Evolutionary conservation across 2,797 vertebrate genomes (phyloP).

Genomic region (Chelidonichthys spinosus): DNA sequence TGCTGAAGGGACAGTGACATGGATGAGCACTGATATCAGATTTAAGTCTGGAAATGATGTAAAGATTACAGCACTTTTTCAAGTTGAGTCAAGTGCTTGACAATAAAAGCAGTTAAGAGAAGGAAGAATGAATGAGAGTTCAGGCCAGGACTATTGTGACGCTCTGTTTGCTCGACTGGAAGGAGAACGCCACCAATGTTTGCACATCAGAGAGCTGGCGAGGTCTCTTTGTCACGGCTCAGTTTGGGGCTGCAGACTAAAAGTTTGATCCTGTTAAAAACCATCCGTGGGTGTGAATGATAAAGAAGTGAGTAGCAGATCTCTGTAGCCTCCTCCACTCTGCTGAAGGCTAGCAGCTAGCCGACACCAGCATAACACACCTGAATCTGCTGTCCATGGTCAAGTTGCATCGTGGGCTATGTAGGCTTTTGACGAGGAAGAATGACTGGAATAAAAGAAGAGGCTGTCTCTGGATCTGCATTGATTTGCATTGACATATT

Average conservation of each 20-base stretch:
- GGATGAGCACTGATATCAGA: not conserved
- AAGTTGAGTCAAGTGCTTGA: constrained; percentile 1
- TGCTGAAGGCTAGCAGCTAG: not conserved
- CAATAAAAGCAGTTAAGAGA: not conserved
- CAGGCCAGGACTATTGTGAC: not conserved
- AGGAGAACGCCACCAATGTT: not conserved
- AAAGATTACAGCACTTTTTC: not conserved
- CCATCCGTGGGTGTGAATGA: not conserved
- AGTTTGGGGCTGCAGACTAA: not conserved
- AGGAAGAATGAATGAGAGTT: not conserved
- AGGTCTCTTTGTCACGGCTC: too few relatives aligned
- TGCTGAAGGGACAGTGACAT: not conserved
- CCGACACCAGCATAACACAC: not conserved
- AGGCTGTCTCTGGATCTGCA: not conserved
- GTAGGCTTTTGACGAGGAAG: not conserved
- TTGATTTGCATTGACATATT: not conserved
- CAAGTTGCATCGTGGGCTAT: not conserved
- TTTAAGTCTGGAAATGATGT: not conserved
- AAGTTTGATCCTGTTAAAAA: not conserved
- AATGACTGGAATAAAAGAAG: not conserved
- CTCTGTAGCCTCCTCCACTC: too few relatives aligned
- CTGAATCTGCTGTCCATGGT: not conserved
- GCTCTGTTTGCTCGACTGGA: not conserved
- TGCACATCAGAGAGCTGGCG: too few relatives aligned
- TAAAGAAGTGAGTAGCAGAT: not conserved